phyloP scores from a whole-genome alignment of 2,113 vertebrate genomes.

The Lethenteron camtschaticum region DNA sequence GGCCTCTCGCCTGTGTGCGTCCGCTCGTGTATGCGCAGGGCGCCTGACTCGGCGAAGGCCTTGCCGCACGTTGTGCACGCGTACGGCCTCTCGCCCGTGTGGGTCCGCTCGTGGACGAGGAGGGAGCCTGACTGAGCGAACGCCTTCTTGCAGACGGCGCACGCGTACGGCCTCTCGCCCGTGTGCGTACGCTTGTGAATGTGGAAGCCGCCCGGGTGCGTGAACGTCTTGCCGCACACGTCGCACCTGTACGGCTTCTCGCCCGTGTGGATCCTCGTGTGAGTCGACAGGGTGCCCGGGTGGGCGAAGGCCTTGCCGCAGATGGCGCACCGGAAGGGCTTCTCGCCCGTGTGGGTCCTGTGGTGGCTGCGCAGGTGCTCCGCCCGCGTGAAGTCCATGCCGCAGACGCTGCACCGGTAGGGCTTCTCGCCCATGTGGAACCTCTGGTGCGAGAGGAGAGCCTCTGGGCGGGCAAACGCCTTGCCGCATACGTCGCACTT shows the following conservation, averaged over 20 bases:
- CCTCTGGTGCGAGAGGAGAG: background rate
- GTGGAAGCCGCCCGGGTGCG: background rate
- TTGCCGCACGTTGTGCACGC: background rate
- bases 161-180: background rate
- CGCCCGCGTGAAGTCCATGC: background rate
- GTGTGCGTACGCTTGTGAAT: background rate
- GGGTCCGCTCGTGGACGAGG: no score
- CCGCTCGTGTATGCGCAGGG: constrained; percentile 3
- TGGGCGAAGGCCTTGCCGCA: constrained; percentile 5
- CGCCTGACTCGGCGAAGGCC: background rate
- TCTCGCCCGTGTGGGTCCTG: constrained; percentile 4
- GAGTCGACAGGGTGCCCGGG: background rate
- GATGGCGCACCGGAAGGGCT: background rate
- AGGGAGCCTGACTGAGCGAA: background rate
- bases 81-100: no score
- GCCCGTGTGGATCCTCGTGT: constrained; percentile 4
- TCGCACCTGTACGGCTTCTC: constrained; percentile 4
- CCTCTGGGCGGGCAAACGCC: background rate
- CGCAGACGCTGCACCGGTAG: constrained; percentile 3
- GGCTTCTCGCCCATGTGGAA: background rate
- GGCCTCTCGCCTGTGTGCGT: constrained; percentile 6
- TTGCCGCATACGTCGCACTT: background rate
- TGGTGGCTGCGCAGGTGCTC: background rate
- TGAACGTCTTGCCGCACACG: constrained; percentile 5
- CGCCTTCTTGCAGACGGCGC: background rate